A percentile compares a stretch with the other conserved stretches of the same genome.
Conservation (phyloP, 1,140 invertebrate species). For the Muscidifurax raptorellus region DNA sequence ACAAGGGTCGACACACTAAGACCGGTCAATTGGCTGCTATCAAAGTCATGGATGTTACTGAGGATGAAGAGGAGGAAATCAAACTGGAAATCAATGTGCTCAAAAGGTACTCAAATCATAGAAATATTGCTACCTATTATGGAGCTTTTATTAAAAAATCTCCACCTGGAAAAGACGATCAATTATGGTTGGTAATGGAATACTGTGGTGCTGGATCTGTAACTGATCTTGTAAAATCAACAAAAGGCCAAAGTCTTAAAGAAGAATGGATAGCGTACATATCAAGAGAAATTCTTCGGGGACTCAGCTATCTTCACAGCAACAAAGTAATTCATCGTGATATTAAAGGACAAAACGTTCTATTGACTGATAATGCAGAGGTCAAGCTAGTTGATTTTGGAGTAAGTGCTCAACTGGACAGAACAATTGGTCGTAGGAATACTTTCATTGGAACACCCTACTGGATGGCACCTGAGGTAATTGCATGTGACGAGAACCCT, state of each 20-base stretch:
- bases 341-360: slow-evolving; percentile 99
- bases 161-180: slow-evolving; percentile 98
- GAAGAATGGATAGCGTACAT: slow-evolving; percentile 99
- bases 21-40: slow-evolving; percentile 99
- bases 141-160: slow-evolving; percentile 99
- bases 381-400: slow-evolving; percentile 99
- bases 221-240: slow-evolving; percentile 99
- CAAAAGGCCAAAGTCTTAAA: slow-evolving; percentile 97
- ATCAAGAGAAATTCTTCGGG: slow-evolving; percentile 96
- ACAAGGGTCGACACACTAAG: slow-evolving; percentile 99
- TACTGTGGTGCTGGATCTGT: slow-evolving; percentile 99
- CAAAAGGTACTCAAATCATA: slow-evolving; percentile 98
- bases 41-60: slow-evolving; percentile 99
- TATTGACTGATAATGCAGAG: slow-evolving; percentile 99
- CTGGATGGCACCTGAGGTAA: slow-evolving; percentile 99
- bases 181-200: slow-evolving; percentile 99
- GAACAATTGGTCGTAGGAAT: slow-evolving; percentile 98
- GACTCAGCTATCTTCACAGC: slow-evolving; percentile 97
- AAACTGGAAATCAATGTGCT: slow-evolving; percentile 99
- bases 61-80: slow-evolving; percentile 99
- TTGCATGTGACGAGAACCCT: slow-evolving; percentile 99
- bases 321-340: slow-evolving; percentile 99
- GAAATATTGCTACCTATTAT: slow-evolving; percentile 99
- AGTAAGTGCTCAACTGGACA: slow-evolving; percentile 98
- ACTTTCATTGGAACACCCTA: slow-evolving; percentile 99